Evolutionary conservation across 2,113 vertebrate genomes (phyloP).

Genomic region (Ailuropoda melanoleuca): DNA sequence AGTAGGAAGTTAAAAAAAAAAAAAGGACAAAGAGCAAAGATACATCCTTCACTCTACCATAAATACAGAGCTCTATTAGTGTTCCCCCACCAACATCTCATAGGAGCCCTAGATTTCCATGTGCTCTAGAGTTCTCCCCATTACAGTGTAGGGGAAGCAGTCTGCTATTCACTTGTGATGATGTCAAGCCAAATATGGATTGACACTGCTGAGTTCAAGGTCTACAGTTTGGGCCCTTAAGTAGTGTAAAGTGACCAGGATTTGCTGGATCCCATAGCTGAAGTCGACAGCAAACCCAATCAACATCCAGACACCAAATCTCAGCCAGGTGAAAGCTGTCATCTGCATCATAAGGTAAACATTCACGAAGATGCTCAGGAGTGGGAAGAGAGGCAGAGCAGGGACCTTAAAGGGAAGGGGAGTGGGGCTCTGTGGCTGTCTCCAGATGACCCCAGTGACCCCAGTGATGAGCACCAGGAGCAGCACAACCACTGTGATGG

Average conservation of each 20-base stretch:
- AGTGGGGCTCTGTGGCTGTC: no score
- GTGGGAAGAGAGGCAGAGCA: no score
- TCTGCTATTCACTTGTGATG: background rate
- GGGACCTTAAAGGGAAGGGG: no score
- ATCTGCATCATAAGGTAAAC: no score
- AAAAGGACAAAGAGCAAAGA: background rate
- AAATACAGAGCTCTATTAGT: background rate
- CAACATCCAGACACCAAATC: background rate
- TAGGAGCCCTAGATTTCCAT: background rate
- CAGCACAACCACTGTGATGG: no score
- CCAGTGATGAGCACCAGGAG: no score
- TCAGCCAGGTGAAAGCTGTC: no score
- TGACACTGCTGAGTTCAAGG: background rate
- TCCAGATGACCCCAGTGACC: no score
- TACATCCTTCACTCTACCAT: background rate
- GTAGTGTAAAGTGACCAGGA: no score
- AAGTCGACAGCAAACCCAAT: background rate
- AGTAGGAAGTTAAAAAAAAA: background rate
- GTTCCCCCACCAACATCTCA: background rate
- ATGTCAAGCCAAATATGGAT: background rate
- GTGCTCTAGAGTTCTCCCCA: background rate
- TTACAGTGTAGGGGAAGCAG: background rate
- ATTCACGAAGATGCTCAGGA: no score
- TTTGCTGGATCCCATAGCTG: background rate
- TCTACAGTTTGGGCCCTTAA: background rate